Percentiles rank a stretch among this genome's conserved stretches.
These are phyloP conservation scores for Clanis bilineata DNA, from an alignment of 2,888 invertebrate species.

Conservation along the genomic window DNA sequence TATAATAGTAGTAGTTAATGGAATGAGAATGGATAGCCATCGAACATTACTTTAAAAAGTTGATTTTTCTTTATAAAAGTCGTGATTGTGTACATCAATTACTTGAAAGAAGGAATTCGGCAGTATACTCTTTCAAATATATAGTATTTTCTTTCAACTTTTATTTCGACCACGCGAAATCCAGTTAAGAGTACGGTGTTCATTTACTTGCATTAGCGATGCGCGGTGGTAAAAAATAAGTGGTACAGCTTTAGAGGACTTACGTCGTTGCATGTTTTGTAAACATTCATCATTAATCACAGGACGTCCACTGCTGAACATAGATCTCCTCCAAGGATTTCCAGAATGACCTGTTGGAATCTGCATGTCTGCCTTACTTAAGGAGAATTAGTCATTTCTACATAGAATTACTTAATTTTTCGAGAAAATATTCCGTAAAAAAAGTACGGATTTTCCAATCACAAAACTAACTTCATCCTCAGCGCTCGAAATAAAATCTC, in stretches of 20 bases:
- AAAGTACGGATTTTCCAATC: background rate
- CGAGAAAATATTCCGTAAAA: background rate
- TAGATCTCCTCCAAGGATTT: too few relatives aligned
- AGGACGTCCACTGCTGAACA: too few relatives aligned
- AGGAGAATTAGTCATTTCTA: too few relatives aligned
- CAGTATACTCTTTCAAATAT: too few relatives aligned
- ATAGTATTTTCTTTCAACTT: background rate
- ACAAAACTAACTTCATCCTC: background rate
- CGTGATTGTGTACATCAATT: background rate
- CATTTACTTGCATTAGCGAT: conserved; percentile 16
- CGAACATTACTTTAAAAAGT: background rate
- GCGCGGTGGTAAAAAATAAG: background rate
- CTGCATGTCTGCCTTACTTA: too few relatives aligned
- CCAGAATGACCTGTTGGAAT: too few relatives aligned
- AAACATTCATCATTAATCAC: too few relatives aligned
- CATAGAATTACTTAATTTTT: too few relatives aligned
- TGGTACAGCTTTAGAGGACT: background rate
- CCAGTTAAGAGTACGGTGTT: conserved; percentile 5
- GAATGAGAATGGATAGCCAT: background rate
- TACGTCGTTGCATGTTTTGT: background rate
- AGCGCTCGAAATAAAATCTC: background rate
- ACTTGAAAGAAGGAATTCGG: background rate
- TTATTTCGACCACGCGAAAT: background rate
- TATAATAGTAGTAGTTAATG: too few relatives aligned
- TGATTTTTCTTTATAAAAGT: background rate